These are phyloP conservation scores for Drosophila affinis DNA, from an alignment of 2,888 invertebrate species.

Conservation along the genomic window DNA sequence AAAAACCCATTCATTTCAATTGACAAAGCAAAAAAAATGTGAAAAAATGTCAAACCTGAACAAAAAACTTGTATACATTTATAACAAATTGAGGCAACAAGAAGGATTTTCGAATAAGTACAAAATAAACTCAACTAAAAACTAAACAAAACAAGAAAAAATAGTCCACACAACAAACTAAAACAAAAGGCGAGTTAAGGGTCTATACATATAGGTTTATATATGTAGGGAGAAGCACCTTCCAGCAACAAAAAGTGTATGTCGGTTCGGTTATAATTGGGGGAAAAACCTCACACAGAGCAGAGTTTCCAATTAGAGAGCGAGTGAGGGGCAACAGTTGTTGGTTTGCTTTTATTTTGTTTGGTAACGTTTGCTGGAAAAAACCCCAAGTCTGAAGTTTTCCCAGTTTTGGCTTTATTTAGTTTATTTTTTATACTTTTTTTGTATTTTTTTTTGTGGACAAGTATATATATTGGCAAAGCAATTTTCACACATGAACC, in stretches of 20 bases:
- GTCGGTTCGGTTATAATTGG: conserved; percentile 45
- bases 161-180: not conserved
- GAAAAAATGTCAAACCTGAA: not conserved
- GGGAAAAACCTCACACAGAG: conserved; percentile 40
- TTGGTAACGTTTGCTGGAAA: conserved; percentile 35
- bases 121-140: conserved; percentile 2
- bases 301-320: conserved; percentile 54
- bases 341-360: conserved; percentile 9
- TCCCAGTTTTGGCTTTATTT: conserved; percentile 30
- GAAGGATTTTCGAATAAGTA: conserved; percentile 12
- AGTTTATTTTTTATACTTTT: conserved; percentile 4
- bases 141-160: not conserved
- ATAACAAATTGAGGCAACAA: conserved; percentile 6
- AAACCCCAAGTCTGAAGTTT: conserved; percentile 36
- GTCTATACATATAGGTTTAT: not conserved
- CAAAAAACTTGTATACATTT: not conserved
- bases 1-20: conserved; percentile 11
- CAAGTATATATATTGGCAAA: conserved; percentile 34
- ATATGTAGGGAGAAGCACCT: not conserved
- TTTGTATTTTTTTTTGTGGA: not conserved
- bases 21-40: not conserved
- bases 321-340: conserved; percentile 16
- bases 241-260: conserved; percentile 19
- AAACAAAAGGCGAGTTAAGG: conserved; percentile 4
- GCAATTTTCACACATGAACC: conserved; percentile 51